phyloP scores from a whole-genome alignment of 2,888 invertebrate genomes.

The Pristionchus mayeri region DNA sequence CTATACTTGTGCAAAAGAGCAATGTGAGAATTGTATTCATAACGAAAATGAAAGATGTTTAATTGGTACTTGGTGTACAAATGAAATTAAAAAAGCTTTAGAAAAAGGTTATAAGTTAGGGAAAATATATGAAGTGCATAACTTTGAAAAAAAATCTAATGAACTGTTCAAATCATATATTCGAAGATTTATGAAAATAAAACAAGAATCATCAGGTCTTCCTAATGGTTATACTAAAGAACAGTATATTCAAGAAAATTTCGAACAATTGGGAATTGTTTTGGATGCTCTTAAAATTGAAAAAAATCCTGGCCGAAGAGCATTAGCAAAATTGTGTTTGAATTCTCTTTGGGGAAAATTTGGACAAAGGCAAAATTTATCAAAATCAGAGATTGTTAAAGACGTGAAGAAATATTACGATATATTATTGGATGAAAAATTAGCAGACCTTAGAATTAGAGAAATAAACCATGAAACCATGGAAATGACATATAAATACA shows the following conservation, averaged over 20 bases:
- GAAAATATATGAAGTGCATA: conserved; percentile 67
- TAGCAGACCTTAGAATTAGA: conserved; percentile 28
- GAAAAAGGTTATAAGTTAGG: conserved; percentile 65
- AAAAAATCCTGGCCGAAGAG: conserved; percentile 59
- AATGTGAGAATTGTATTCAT: conserved; percentile 61
- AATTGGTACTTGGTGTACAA: conserved; percentile 67
- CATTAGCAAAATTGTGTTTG: conserved; percentile 57
- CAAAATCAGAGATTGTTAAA: conserved; percentile 43
- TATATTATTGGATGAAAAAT: conserved; percentile 46
- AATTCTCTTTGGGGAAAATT: conserved; percentile 68
- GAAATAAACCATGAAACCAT: conserved; percentile 46
- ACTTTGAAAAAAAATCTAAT: conserved; percentile 59
- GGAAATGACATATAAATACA: background rate
- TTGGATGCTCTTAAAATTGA: conserved; percentile 56
- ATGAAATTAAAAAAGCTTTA: conserved; percentile 67
- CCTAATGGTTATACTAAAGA: conserved; percentile 62
- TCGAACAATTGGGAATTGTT: conserved; percentile 60
- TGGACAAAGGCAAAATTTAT: conserved; percentile 51
- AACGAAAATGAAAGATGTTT: conserved; percentile 63
- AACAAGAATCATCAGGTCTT: conserved; percentile 69
- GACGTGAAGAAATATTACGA: conserved; percentile 49
- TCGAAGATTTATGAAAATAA: conserved; percentile 66
- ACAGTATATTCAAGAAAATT: conserved; percentile 60
- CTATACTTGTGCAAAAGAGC: conserved; percentile 57
- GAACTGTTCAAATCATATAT: conserved; percentile 68